Base-by-base conservation (phyloP, 2,888 invertebrate species). In the Hyposoter dolosus region DNA sequence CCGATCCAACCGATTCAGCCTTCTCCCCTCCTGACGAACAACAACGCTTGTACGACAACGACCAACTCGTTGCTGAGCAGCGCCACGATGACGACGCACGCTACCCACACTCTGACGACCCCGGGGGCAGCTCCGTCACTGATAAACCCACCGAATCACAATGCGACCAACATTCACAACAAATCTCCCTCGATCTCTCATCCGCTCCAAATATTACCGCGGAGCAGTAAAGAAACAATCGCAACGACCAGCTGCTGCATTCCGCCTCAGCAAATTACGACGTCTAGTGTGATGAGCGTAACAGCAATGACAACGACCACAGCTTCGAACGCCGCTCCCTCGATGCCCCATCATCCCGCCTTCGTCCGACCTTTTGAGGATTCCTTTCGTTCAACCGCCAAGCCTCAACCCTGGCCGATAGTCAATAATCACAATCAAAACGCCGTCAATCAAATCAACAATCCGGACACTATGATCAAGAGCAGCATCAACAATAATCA, bases 21-120 rank as follows among this genome's bases (percentile, higher is more conserved):
- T 88, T 83, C 78, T 1, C 68, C 78, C 5, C 68, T 88, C 86
- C 88, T 75, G 85, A 89, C 75, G 84, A 92, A 50, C 28, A 28
- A 28, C 90, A 90, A 83, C 68, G 95, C 93, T 93, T 95, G 95
- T 93, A 95, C 95, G 94, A 93, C 93, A 94, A 93, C 93, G 93
- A 92, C 94, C 88, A 89, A 87, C 74, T 90, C 92, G 93, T 94
- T 94, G 91, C 90, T 92, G 94, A 95, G 90, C 94, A 95, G 93
- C 91, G 93, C 93, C 93, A 95, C 93, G 93, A 95, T 89, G 94
- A 95, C 89, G 89, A 91, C 93, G 3, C 90, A 90, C 71, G 90
- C 90, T 2, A 91, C 91, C 6, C 91, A 91, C 79, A 89, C 89
- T 0, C 63, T 90, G 43, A 79, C 90, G 1, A 89, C 91, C 5